A percentile compares a stretch with the other conserved stretches of the same genome.
phyloP scores from a whole-genome alignment of 1,140 invertebrate species.

The Zelostemma sp. region DNA sequence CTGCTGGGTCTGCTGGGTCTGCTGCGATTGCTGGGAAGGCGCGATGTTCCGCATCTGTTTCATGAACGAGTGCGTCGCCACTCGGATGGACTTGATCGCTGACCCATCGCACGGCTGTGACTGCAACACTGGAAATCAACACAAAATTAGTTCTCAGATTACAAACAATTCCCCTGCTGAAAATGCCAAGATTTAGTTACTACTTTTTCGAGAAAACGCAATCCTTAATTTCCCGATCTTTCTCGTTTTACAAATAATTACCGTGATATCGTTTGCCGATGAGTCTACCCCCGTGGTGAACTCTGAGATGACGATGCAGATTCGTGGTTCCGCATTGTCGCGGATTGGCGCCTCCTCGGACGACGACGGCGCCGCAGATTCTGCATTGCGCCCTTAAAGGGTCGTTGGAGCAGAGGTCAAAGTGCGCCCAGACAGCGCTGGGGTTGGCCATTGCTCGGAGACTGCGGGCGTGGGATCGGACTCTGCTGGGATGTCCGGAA shows the following conservation, averaged over 20 bases:
- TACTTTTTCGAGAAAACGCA: too few species aligned
- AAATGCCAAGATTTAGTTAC: too few species aligned
- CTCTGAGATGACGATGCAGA: slow-evolving; percentile 65
- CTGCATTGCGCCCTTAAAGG: slow-evolving; percentile 65
- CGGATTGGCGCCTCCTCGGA: slow-evolving; percentile 66
- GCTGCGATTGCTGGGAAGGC: slow-evolving; percentile 37
- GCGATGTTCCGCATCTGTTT: slow-evolving; percentile 59
- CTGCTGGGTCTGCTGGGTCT: slow-evolving; percentile 31
- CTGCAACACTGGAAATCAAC: slow-evolving; percentile 53
- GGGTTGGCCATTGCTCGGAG: slow-evolving; percentile 67
- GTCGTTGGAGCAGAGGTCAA: slow-evolving; percentile 65
- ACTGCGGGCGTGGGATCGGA: slow-evolving; percentile 65
- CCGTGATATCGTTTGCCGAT: slow-evolving; percentile 67
- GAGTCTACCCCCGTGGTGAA: slow-evolving; percentile 67
- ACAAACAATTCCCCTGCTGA: too few species aligned
- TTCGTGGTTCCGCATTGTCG: slow-evolving; percentile 69
- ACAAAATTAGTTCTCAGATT: too few species aligned
- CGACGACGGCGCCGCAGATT: slow-evolving; percentile 67
- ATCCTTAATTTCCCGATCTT: too few species aligned
- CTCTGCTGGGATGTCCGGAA: slow-evolving; percentile 32
- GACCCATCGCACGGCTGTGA: slow-evolving; percentile 40
- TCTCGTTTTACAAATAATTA: slow-evolving; percentile 46
- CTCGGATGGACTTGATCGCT: slow-evolving; percentile 55
- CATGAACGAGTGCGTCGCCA: slow-evolving; percentile 56
- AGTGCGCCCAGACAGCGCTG: slow-evolving; percentile 69